Evolutionary conservation across 2,888 invertebrate species (phyloP).

Genomic region (Nysson spinosus): DNA sequence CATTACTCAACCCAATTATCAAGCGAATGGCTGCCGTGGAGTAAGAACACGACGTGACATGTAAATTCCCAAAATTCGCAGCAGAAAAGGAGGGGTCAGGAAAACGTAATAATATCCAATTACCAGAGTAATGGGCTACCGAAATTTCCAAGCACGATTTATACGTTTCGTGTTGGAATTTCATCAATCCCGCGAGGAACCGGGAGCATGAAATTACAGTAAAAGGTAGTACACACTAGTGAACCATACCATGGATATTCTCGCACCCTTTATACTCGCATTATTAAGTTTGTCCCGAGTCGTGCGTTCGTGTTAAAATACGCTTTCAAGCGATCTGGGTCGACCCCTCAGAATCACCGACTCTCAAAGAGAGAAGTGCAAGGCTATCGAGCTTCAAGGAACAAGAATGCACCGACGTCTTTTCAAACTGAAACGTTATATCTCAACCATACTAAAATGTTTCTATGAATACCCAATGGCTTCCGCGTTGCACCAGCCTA

Average conservation of each 20-base stretch:
- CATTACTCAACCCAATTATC: too few relatives aligned
- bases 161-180: slow-evolving; percentile 26
- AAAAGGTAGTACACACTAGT: slow-evolving; percentile 12
- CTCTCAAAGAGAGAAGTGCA: slow-evolving; percentile 14
- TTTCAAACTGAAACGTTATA: slow-evolving; percentile 3
- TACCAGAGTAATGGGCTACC: background rate
- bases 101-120: background rate
- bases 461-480: slow-evolving; percentile 2
- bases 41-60: too few relatives aligned
- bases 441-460: background rate
- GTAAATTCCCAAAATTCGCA: background rate
- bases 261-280: slow-evolving; percentile 25
- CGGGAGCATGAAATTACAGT: slow-evolving; percentile 33
- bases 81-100: too few relatives aligned
- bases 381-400: slow-evolving; percentile 10
- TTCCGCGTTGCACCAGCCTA: background rate
- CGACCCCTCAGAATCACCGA: slow-evolving; percentile 8
- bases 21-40: too few relatives aligned
- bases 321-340: slow-evolving; percentile 43
- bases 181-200: slow-evolving; percentile 31
- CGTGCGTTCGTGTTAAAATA: slow-evolving; percentile 50
- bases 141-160: slow-evolving; percentile 27
- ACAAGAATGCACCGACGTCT: slow-evolving; percentile 4
- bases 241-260: slow-evolving; percentile 35
- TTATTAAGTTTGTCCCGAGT: slow-evolving; percentile 57